Evolutionary conservation across 2,888 invertebrate genomes (phyloP), one percentile per base, ranked within the genome.

Genomic region (Serrognathus titanus): DNA sequence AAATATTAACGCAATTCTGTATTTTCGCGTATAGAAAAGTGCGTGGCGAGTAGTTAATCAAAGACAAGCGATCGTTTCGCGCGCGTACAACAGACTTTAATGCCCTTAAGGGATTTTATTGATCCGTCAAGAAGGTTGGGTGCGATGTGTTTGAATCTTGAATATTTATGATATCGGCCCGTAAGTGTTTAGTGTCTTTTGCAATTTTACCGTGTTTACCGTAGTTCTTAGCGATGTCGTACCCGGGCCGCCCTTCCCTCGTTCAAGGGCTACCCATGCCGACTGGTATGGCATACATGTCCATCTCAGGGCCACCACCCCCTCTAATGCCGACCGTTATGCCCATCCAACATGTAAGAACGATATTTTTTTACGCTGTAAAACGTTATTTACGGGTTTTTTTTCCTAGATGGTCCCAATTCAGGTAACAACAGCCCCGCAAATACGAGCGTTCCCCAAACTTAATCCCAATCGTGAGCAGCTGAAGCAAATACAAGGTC

Each of bases 201-300:
- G 11, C 43, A 1, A 43, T 9, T 43, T 13, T 16, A 16, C 38
- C 36, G 36, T 24, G 36, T 49, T 16, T 12, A 24, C 12, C 36
- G 36, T n/a, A n/a, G 38, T 16, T 24, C 36, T 9, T 45, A 48
- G 66, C 53, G 66, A 95, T 95, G 95, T 94, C 95, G 64, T 95
- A 87, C 79, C 94, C 94, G 63, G 90, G 93, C 66, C 85, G 92
- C 69, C 90, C 91, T 48, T 88, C 91, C 13, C 88, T 92, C 79
- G 83, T 85, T 69, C 86, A 87, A 60, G 87, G 88, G 43, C 85
- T 90, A 57, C 86, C 90, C 73, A 84, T 87, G 66, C 84, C 88
- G 72, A 52, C 63, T 11, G 78, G 78, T 60, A 79, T 82, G 77
- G 81, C 80, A 13, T 81, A 80, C 60, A 79, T 81, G 79, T 75